phyloP scores from a whole-genome alignment of 1,140 invertebrate genomes.

The Agrypnia vestita region DNA sequence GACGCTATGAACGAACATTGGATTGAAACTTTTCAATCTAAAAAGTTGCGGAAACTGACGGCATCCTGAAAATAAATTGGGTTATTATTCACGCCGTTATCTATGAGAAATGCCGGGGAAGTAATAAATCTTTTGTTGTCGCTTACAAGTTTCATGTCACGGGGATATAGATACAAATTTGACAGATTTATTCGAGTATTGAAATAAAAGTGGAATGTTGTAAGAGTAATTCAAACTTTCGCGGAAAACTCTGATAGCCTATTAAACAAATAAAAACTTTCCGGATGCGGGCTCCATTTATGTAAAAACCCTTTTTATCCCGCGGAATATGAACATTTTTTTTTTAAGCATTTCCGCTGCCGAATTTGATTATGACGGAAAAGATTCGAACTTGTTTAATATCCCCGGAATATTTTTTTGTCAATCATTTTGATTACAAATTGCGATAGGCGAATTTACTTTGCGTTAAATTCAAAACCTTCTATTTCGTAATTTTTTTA shows the following conservation, averaged over 20 bases:
- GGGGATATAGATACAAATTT: conserved; percentile 38
- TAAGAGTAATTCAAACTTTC: conserved; percentile 5
- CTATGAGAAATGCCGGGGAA: conserved; percentile 41
- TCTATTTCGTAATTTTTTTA: too few relatives aligned
- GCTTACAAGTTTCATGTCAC: conserved; percentile 19
- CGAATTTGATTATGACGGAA: too few relatives aligned
- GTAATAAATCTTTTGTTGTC: conserved; percentile 48
- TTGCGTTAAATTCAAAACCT: too few relatives aligned
- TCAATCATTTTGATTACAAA: too few relatives aligned
- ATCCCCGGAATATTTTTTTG: too few relatives aligned
- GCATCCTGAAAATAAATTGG: conserved; percentile 34
- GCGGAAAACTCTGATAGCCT: conserved; percentile 29
- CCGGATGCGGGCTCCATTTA: background rate
- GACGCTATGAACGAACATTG: conserved; percentile 38
- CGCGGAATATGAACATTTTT: too few relatives aligned
- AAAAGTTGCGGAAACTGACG: conserved; percentile 35
- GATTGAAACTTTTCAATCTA: conserved; percentile 21
- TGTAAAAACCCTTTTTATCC: too few relatives aligned
- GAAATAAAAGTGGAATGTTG: conserved; percentile 25
- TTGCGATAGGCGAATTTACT: too few relatives aligned
- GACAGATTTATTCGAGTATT: conserved; percentile 43
- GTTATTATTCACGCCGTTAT: conserved; percentile 46
- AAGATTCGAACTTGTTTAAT: too few relatives aligned
- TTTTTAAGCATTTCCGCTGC: too few relatives aligned
- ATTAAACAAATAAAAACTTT: conserved; percentile 30